A percentile compares a stretch with the other conserved stretches of the same genome.
phyloP scores from a whole-genome alignment of 2,888 invertebrate species.

The Eristalis pertinax region DNA sequence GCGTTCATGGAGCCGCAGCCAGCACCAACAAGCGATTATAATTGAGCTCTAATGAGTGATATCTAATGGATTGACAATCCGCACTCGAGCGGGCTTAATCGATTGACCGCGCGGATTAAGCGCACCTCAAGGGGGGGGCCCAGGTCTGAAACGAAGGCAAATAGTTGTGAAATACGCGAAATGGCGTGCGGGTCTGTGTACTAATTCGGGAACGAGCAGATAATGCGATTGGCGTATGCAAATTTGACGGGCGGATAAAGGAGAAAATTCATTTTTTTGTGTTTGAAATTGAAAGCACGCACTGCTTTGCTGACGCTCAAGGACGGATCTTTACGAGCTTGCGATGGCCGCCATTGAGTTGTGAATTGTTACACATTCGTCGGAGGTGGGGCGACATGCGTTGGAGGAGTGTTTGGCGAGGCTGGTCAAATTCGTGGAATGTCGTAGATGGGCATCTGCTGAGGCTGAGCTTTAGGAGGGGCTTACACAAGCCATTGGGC shows the following conservation, averaged over 20 bases:
- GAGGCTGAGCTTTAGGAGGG: neutral
- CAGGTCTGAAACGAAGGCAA: neutral
- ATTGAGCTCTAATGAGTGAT: constrained; percentile 24
- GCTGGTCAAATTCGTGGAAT: neutral
- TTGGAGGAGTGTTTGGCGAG: neutral
- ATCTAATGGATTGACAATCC: constrained; percentile 38
- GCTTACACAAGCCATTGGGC: neutral
- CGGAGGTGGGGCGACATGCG: neutral
- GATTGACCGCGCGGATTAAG: neutral
- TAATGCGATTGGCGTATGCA: neutral
- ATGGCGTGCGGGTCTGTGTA: neutral
- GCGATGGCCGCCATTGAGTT: neutral
- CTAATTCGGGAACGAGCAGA: neutral
- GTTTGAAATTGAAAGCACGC: neutral
- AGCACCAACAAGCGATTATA: constrained; percentile 9
- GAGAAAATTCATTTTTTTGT: neutral
- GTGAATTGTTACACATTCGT: neutral
- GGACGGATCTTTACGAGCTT: neutral
- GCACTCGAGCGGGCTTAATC: neutral
- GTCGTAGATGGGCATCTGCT: too few relatives aligned
- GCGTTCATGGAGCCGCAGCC: neutral
- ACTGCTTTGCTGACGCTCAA: neutral
- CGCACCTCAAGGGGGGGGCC: neutral
- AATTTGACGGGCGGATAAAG: neutral
- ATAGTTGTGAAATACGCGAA: neutral